Evolutionary conservation across 2,797 vertebrate species (phyloP).

Genomic region (Cyclura pinguis): DNA sequence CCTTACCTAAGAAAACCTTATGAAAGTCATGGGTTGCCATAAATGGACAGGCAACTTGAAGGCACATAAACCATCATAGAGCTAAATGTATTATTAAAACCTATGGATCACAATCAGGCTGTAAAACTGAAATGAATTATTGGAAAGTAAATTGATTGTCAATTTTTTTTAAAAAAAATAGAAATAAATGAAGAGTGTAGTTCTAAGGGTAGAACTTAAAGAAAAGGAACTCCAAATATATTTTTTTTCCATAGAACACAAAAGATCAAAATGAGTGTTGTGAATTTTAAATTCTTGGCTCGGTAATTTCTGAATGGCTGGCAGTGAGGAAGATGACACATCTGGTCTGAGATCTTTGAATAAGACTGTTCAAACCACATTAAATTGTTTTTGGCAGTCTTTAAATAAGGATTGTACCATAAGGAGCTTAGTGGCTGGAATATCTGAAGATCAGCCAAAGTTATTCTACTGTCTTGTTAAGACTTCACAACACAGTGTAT

Average conservation of each 20-base stretch:
- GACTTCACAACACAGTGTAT: constrained; percentile 1
- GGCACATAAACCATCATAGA: too few relatives aligned
- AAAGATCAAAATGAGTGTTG: neutral
- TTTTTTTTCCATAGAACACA: neutral
- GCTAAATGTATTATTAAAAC: neutral
- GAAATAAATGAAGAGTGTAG: neutral
- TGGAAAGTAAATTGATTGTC: neutral
- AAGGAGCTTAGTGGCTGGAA: neutral
- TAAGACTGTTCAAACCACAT: constrained; percentile 13
- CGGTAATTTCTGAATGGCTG: constrained; percentile 27
- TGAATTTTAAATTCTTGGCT: neutral
- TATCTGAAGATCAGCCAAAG: neutral
- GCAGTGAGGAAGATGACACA: constrained; percentile 14
- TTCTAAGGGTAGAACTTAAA: neutral
- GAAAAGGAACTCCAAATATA: neutral
- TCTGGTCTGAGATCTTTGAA: constrained; percentile 27
- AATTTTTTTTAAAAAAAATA: neutral
- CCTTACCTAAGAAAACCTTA: too few relatives aligned
- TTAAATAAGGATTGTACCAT: constrained; percentile 4
- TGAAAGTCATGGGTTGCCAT: too few relatives aligned
- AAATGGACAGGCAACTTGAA: too few relatives aligned
- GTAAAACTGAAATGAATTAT: neutral
- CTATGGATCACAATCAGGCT: neutral
- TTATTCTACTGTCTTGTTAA: neutral
- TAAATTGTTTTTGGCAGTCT: constrained; percentile 18